These are phyloP conservation scores for Drosophila kanapiae DNA, from an alignment of 1,140 invertebrate species.

Conservation along the genomic window DNA sequence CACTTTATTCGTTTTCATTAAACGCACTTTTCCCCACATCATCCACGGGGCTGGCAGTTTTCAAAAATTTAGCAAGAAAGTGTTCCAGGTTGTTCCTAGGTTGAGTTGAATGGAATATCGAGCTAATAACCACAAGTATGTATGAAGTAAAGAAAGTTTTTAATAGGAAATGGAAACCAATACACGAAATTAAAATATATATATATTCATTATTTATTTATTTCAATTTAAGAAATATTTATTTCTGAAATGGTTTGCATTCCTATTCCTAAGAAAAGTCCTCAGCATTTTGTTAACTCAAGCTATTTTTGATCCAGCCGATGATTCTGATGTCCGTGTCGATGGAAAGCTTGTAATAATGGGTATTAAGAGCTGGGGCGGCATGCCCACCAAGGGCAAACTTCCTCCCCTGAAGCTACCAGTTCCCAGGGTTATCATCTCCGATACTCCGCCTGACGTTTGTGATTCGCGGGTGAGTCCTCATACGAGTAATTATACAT, in stretches of 20 bases:
- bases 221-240: not conserved
- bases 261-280: not conserved
- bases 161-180: not conserved
- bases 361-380: slow-evolving; percentile 86
- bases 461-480: slow-evolving; percentile 85
- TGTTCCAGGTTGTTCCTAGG: slow-evolving; percentile 21
- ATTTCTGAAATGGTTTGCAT: not conserved
- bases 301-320: slow-evolving; percentile 17
- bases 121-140: slow-evolving; percentile 2
- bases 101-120: slow-evolving; percentile 64
- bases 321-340: slow-evolving; percentile 18
- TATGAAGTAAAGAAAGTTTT: not conserved
- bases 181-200: not conserved
- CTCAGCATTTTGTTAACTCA: not conserved
- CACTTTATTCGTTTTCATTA: slow-evolving; percentile 15
- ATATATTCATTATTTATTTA: not conserved
- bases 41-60: not conserved
- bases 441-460: slow-evolving; percentile 86
- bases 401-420: slow-evolving; percentile 85
- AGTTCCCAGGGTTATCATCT: slow-evolving; percentile 86
- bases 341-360: slow-evolving; percentile 52
- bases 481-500: not conserved
- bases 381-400: slow-evolving; percentile 85
- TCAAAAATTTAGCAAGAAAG: slow-evolving; percentile 11
- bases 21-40: not conserved